These are phyloP conservation scores for Euwallacea fornicatus DNA, from an alignment of 1,140 invertebrate species.

Conservation along the genomic window DNA sequence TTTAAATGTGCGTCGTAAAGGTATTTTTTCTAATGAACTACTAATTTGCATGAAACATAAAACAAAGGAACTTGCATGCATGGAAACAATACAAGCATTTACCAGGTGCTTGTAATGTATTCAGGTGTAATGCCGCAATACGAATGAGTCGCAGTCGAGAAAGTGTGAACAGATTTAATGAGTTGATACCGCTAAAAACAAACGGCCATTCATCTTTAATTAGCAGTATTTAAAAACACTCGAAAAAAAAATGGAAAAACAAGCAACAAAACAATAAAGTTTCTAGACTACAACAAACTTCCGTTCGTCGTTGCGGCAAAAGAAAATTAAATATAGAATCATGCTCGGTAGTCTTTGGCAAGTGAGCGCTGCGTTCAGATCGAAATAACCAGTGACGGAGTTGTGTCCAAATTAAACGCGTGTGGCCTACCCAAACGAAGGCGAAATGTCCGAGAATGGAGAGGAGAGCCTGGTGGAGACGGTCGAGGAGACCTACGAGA, in stretches of 20 bases:
- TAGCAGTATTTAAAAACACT: not conserved
- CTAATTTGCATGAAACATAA: too few species aligned
- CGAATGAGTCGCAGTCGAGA: too few species aligned
- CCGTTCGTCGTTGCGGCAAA: slow-evolving; percentile 34
- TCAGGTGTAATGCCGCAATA: too few species aligned
- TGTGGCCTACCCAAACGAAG: slow-evolving; percentile 29
- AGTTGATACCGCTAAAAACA: too few species aligned
- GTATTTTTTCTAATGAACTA: too few species aligned
- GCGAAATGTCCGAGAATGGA: slow-evolving; percentile 34
- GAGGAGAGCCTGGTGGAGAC: slow-evolving; percentile 47
- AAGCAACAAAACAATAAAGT: slow-evolving; percentile 27
- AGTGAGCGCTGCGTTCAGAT: slow-evolving; percentile 38
- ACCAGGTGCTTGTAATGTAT: too few species aligned
- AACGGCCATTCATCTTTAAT: not conserved
- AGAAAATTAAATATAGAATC: slow-evolving; percentile 39
- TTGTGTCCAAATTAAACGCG: slow-evolving; percentile 34
- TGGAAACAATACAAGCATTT: too few species aligned
- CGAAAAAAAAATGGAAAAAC: slow-evolving; percentile 4
- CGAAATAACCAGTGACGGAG: slow-evolving; percentile 38
- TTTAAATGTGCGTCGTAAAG: too few species aligned
- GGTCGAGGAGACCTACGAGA: slow-evolving; percentile 56
- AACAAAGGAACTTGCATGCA: too few species aligned
- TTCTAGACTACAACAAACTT: slow-evolving; percentile 39
- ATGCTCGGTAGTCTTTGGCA: slow-evolving; percentile 38
- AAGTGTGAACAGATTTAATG: too few species aligned